phyloP scores from a whole-genome alignment of 1,140 invertebrate species.

The Brachionus asplanchnoidis region DNA sequence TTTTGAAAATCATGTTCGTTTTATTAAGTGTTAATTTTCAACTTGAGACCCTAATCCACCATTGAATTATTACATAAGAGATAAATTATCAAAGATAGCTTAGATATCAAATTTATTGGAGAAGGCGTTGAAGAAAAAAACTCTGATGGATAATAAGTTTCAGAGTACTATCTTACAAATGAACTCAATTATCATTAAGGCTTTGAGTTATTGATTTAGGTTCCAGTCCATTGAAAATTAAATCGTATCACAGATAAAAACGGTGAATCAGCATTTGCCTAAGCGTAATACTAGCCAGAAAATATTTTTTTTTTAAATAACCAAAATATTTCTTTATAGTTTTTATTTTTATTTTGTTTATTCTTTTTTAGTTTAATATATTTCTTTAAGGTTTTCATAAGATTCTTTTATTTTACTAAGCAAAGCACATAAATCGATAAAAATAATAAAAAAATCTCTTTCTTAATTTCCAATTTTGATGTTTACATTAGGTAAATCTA shows the following conservation, averaged over 20 bases:
- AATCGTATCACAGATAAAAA: background rate
- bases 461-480: background rate
- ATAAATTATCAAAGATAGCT: background rate
- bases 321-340: background rate
- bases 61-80: background rate
- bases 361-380: background rate
- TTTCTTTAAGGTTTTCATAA: background rate
- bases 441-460: background rate
- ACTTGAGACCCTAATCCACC: background rate
- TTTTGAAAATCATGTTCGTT: background rate
- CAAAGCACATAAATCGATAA: background rate
- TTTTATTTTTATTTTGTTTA: background rate
- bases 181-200: too few relatives aligned
- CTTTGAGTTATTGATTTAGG: background rate
- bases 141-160: background rate
- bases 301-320: background rate
- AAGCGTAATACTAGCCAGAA: background rate
- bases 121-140: background rate
- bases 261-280: background rate
- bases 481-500: background rate
- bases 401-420: background rate
- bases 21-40: background rate
- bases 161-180: too few relatives aligned
- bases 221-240: background rate
- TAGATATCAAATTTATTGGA: background rate